Evolutionary conservation across 2,113 vertebrate species (phyloP).

Genomic region (Alces alces): DNA sequence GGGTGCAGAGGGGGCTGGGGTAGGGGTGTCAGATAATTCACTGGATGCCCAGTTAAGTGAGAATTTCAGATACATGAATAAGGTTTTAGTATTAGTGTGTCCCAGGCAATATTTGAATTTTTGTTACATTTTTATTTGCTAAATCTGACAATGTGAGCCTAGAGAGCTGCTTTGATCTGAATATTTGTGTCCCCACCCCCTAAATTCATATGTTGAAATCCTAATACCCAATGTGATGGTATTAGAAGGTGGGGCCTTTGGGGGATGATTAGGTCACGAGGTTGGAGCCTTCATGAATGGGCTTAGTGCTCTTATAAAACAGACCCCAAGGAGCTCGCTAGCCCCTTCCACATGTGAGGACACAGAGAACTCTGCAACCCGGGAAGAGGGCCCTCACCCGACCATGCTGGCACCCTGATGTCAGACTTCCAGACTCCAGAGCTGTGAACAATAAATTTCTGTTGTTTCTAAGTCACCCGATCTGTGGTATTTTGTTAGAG

Average conservation of each 20-base stretch:
- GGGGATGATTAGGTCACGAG: neutral
- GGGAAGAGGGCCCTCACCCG: neutral
- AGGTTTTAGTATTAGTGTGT: neutral
- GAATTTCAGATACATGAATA: neutral
- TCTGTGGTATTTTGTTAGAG: neutral
- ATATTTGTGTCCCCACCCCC: neutral
- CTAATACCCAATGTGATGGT: neutral
- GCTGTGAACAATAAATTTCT: neutral
- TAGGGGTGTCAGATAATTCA: neutral
- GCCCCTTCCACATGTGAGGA: neutral
- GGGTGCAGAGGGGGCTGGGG: neutral
- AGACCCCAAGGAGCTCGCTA: neutral
- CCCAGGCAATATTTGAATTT: neutral
- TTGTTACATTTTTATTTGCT: neutral
- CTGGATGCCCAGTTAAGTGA: neutral
- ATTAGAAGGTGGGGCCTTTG: neutral
- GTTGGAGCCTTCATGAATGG: neutral
- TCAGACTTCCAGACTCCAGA: neutral
- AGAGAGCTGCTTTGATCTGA: neutral
- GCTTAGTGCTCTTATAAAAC: neutral
- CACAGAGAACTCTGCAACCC: neutral
- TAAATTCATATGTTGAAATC: neutral
- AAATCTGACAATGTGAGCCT: neutral
- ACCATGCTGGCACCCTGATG: neutral
- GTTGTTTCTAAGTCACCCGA: neutral